Evolutionary conservation across 2,113 vertebrate genomes (phyloP).

Genomic region (Thoracochromis brauschi): DNA sequence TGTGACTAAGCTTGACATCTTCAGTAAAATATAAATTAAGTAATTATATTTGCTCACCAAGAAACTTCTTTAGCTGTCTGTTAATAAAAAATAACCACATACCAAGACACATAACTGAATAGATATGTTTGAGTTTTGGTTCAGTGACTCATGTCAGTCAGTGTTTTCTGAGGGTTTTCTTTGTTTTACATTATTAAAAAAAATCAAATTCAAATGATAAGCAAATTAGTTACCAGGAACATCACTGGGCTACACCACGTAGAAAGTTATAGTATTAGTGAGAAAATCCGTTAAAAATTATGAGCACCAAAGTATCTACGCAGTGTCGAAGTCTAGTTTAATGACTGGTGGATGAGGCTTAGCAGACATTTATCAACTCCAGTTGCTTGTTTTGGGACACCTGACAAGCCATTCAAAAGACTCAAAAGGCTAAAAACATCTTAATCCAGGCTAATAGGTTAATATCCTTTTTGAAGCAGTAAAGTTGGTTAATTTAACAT

Average conservation of each 20-base stretch:
- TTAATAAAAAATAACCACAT: not conserved
- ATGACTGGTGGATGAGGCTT: not conserved
- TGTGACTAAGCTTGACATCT: not conserved
- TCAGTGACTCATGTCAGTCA: not conserved
- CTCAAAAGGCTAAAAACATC: not conserved
- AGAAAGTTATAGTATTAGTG: not conserved
- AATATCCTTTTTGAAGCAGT: not conserved
- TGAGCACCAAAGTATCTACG: not conserved
- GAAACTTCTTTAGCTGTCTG: too few species aligned
- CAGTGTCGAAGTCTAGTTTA: not conserved
- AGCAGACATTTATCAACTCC: not conserved
- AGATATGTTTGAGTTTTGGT: not conserved
- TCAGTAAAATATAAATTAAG: not conserved
- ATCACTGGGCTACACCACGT: not conserved
- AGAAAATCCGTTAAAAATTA: not conserved
- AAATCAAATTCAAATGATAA: not conserved
- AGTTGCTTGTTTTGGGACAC: not conserved
- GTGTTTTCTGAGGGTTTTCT: not conserved
- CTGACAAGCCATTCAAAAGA: not conserved
- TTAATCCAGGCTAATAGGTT: not conserved
- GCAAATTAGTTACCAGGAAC: not conserved
- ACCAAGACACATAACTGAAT: not conserved
- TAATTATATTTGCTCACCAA: not conserved
- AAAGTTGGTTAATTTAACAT: not conserved
- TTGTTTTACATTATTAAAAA: not conserved